Evolutionary conservation across 2,797 vertebrate genomes (phyloP).

Genomic region (Morus bassanus): DNA sequence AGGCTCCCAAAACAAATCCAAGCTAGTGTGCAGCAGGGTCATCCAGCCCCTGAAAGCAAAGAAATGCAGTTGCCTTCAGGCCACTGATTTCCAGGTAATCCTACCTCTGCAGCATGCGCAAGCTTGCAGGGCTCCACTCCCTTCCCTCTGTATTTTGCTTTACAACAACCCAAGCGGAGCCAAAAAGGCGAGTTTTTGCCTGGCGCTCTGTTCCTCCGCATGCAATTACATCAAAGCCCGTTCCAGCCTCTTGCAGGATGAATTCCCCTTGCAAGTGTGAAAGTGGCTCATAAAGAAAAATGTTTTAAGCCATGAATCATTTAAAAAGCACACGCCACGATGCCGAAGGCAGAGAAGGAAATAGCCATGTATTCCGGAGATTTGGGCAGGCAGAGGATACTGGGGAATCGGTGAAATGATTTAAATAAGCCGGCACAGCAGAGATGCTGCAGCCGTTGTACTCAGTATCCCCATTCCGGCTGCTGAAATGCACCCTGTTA

Average conservation of each 20-base stretch:
- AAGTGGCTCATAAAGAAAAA: constrained; percentile 23
- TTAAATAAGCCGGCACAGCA: background rate
- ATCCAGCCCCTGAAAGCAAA: background rate
- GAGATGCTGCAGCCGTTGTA: background rate
- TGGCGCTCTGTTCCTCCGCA: background rate
- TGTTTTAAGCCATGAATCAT: background rate
- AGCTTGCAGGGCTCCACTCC: background rate
- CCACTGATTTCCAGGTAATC: background rate
- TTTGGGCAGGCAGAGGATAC: background rate
- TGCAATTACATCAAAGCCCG: background rate
- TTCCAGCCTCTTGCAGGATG: background rate
- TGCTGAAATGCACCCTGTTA: background rate
- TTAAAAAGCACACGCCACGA: background rate
- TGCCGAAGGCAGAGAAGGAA: background rate
- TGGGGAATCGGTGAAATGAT: background rate
- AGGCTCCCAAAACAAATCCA: background rate
- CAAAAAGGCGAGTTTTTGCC: background rate
- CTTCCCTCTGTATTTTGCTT: background rate
- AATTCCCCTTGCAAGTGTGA: background rate
- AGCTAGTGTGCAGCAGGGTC: background rate
- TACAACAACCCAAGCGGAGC: background rate
- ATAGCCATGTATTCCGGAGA: fast-evolving
- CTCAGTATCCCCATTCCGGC: background rate
- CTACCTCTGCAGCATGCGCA: background rate
- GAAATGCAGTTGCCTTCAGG: background rate